Percentiles rank a stretch among this genome's conserved stretches.
Evolutionary conservation across 2,797 vertebrate species (phyloP).

Genomic region (Chlorospingus semifuscus): DNA sequence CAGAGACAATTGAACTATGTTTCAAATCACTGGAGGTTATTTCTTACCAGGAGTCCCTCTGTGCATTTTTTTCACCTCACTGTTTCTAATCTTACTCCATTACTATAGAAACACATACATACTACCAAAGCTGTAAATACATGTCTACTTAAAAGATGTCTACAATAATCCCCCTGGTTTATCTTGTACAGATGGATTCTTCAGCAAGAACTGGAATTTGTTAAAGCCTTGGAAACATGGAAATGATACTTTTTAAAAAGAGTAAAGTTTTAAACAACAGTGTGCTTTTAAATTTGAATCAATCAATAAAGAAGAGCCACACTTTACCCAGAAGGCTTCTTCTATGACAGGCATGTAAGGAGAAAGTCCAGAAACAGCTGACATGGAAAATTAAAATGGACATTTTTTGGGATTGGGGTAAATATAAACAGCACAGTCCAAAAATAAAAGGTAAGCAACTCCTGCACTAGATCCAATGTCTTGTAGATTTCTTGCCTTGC

Average conservation of each 20-base stretch:
- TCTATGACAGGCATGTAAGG: background rate
- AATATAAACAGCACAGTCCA: background rate
- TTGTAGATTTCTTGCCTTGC: background rate
- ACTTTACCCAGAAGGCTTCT: background rate
- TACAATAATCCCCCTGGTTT: background rate
- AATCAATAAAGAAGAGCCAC: background rate
- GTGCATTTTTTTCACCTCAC: conserved; percentile 32
- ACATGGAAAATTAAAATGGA: background rate
- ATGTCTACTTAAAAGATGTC: conserved; percentile 28
- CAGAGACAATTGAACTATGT: conserved; percentile 71
- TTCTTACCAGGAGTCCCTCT: conserved; percentile 53
- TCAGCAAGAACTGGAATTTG: background rate
- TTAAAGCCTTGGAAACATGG: conserved; percentile 2
- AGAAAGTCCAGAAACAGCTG: background rate
- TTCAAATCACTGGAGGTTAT: conserved; percentile 73
- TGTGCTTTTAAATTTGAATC: background rate
- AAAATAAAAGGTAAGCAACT: background rate
- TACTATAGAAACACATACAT: conserved; percentile 37
- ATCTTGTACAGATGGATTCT: conserved; percentile 24
- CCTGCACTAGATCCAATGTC: background rate
- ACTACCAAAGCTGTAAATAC: conserved; percentile 38
- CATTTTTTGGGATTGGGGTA: background rate
- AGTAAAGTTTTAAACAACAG: background rate
- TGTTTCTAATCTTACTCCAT: conserved; percentile 50
- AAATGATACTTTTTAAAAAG: background rate